Conservation (phyloP, 2,113 vertebrate species). For the Rhizomys pruinosus region DNA sequence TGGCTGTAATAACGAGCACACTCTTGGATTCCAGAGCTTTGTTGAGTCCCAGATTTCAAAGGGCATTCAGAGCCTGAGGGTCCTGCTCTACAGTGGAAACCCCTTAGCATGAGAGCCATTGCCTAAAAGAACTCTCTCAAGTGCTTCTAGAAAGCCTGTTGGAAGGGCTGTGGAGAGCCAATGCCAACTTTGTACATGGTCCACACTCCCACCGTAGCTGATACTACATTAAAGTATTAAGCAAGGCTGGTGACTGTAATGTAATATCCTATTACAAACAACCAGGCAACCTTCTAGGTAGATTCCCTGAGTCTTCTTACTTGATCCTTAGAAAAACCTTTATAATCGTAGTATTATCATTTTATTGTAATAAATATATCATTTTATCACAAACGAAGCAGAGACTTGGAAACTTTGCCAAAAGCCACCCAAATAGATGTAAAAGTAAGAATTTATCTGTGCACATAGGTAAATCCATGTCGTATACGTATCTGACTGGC, state of each 20-base stretch:
- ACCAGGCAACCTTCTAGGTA: neutral
- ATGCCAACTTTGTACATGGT: neutral
- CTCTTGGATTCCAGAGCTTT: neutral
- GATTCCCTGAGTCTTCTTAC: neutral
- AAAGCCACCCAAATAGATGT: neutral
- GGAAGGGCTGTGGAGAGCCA: neutral
- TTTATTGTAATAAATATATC: neutral
- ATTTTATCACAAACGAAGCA: neutral
- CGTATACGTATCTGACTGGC: neutral
- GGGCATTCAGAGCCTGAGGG: neutral
- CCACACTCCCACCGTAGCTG: neutral
- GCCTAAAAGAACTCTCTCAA: neutral
- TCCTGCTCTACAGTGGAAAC: neutral
- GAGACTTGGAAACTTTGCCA: neutral
- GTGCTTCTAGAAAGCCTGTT: neutral
- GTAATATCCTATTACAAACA: neutral
- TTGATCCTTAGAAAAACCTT: neutral
- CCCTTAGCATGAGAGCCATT: neutral
- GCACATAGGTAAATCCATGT: neutral
- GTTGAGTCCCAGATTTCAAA: neutral
- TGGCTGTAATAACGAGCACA: neutral
- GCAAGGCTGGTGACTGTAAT: neutral
- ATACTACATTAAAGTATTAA: neutral
- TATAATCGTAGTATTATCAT: neutral
- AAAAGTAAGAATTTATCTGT: neutral